A percentile compares a stretch with the other conserved stretches of the same genome.
These are phyloP conservation scores for Muschampia plurimacula DNA, from an alignment of 2,888 invertebrate species.

Conservation along the genomic window DNA sequence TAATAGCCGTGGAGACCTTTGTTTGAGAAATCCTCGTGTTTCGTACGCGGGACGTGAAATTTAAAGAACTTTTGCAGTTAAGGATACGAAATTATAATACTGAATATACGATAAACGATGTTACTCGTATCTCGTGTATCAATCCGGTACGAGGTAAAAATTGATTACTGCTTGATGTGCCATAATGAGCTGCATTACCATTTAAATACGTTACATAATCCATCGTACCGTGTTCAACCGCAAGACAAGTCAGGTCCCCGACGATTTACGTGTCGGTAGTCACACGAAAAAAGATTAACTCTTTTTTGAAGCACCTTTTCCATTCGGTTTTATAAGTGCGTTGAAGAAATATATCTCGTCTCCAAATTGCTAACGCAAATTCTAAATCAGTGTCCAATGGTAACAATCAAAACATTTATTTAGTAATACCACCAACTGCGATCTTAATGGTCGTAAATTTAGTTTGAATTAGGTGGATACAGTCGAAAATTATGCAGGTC, in stretches of 20 bases:
- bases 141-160: constrained; percentile 45
- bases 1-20: constrained; percentile 4
- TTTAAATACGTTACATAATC: constrained; percentile 53
- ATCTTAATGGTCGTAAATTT: constrained; percentile 41
- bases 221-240: constrained; percentile 47
- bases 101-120: constrained; percentile 46
- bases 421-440: constrained; percentile 53
- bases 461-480: constrained; percentile 26
- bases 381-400: constrained; percentile 53
- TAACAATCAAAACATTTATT: constrained; percentile 52
- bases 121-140: constrained; percentile 44
- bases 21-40: neutral
- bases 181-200: constrained; percentile 53
- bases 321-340: constrained; percentile 45
- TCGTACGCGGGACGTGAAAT: constrained; percentile 12
- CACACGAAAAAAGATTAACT: constrained; percentile 52
- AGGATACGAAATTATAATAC: constrained; percentile 21
- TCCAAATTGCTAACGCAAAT: constrained; percentile 50
- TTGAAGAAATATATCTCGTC: constrained; percentile 36
- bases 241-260: constrained; percentile 41
- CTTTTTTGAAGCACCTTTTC: constrained; percentile 46
- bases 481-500: constrained; percentile 32
- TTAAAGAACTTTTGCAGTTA: constrained; percentile 18
- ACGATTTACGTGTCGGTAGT: constrained; percentile 55
- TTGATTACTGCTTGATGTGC: constrained; percentile 45